These are phyloP conservation scores for Anagrus nilaparvatae DNA, from an alignment of 1,140 invertebrate species.

Conservation along the genomic window DNA sequence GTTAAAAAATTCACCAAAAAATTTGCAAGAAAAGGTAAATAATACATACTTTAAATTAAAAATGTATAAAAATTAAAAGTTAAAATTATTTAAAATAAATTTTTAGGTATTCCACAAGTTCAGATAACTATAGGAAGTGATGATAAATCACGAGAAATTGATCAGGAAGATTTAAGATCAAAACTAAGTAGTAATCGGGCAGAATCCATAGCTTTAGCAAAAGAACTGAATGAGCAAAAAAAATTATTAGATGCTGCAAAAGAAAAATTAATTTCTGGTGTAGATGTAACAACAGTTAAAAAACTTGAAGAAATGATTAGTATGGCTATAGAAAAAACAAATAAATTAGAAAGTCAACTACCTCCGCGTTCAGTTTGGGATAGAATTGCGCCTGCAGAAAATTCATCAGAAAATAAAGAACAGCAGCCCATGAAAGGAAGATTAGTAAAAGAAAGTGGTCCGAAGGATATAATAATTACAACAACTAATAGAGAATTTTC, in stretches of 20 bases:
- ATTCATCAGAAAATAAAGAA: constrained; percentile 7
- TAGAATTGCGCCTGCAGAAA: constrained; percentile 32
- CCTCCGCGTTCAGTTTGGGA: constrained; percentile 38
- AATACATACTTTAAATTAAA: no score
- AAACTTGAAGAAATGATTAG: constrained; percentile 35
- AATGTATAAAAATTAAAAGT: no score
- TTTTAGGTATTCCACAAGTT: no score
- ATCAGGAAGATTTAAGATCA: constrained; percentile 28
- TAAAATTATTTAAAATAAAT: no score
- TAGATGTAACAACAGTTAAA: constrained; percentile 32
- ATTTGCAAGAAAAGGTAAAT: no score
- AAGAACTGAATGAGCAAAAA: constrained; percentile 35
- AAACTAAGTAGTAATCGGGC: constrained; percentile 26
- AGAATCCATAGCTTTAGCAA: constrained; percentile 21
- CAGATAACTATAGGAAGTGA: no score
- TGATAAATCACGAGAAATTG: constrained; percentile 24
- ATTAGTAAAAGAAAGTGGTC: constrained; percentile 26
- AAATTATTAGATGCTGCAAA: constrained; percentile 33
- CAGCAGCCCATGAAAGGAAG: constrained; percentile 24
- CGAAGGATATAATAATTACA: constrained; percentile 30
- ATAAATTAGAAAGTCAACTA: constrained; percentile 34
- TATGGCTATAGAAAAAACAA: constrained; percentile 35
- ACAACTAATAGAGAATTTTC: constrained; percentile 20
- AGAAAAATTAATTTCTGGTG: constrained; percentile 25
- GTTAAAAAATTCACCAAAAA: no score